phyloP scores from a whole-genome alignment of 1,140 invertebrate species.

The Drosophila arawakana region DNA sequence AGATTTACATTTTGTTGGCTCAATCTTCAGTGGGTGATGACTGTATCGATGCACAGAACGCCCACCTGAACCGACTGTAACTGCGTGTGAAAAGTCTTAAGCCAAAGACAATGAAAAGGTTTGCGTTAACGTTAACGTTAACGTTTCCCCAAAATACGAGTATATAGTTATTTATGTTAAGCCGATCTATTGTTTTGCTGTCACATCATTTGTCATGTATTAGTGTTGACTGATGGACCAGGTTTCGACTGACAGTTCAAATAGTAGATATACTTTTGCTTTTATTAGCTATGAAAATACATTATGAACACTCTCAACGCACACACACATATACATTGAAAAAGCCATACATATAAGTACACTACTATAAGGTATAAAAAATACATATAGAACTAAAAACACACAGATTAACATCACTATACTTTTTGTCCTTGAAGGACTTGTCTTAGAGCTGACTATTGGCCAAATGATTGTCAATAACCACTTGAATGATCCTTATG shows the following conservation, averaged over 20 bases:
- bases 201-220: constrained; percentile 64
- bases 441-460: constrained; percentile 66
- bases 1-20: constrained; percentile 69
- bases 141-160: constrained; percentile 1
- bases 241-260: constrained; percentile 42
- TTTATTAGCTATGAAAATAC: constrained; percentile 58
- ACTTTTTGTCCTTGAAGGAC: background rate
- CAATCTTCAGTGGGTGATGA: constrained; percentile 56
- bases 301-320: constrained; percentile 41
- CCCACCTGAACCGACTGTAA: constrained; percentile 48
- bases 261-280: constrained; percentile 28
- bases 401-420: constrained; percentile 27
- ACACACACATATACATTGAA: constrained; percentile 49
- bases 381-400: constrained; percentile 31
- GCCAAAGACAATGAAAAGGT: constrained; percentile 39
- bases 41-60: constrained; percentile 48
- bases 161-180: constrained; percentile 27
- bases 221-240: constrained; percentile 47
- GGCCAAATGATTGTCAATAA: constrained; percentile 76
- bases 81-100: constrained; percentile 70
- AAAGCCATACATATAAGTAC: constrained; percentile 37
- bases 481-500: constrained; percentile 73
- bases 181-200: constrained; percentile 71
- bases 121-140: constrained; percentile 24
- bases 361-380: constrained; percentile 6